Base-by-base conservation (phyloP, 2,888 invertebrate species). In the Caenorhabditis sp. region DNA sequence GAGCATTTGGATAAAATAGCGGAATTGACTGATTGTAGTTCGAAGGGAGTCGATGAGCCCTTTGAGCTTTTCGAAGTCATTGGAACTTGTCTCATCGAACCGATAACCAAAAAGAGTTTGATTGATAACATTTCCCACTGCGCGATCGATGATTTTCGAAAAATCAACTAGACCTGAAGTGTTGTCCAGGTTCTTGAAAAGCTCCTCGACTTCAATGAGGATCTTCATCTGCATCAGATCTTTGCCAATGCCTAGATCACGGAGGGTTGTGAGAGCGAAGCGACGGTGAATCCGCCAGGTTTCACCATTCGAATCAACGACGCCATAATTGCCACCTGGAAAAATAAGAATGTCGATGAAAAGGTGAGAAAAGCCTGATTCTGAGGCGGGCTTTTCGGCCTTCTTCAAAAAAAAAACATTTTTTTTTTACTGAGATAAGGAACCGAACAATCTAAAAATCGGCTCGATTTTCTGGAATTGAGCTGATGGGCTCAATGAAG, bases 41-140 rank as follows among this genome's bases (percentile, higher is more conserved):
- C 64, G 62, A 69, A 73, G 59, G 7, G 26, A 65, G 68, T 5
- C 62, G 64, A n/a, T 68, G 68, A 49, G 65, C 59, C 0, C 59
- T 68, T 12, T 63, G 66, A 59, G 66, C 66, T 31, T 69, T 57
- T 43, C 43, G 14, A 27, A 26, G 14, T 54, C 54, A 10, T 67
- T 14, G 8, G 36, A 36, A 36, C n/a, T n/a, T n/a, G n/a, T n/a
- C n/a, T 56, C 73, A 63, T 67, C 70, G 63, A 78, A 78, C n/a
- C 78, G 63, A 53, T 76, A 78, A 20, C 78, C 78, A 50, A 76
- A 78, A 12, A 76, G 53, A 57, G 76, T 64, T 57, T 78, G 75
- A 62, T 78, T 78, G 57, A 78, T 76, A 8, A 78, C 70, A 66
- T 70, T 72, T 5, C 69, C 78, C 7, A 78, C 66, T n/a, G 70